phyloP scores from a whole-genome alignment of 2,113 vertebrate species.

The Maccullochella peelii region DNA sequence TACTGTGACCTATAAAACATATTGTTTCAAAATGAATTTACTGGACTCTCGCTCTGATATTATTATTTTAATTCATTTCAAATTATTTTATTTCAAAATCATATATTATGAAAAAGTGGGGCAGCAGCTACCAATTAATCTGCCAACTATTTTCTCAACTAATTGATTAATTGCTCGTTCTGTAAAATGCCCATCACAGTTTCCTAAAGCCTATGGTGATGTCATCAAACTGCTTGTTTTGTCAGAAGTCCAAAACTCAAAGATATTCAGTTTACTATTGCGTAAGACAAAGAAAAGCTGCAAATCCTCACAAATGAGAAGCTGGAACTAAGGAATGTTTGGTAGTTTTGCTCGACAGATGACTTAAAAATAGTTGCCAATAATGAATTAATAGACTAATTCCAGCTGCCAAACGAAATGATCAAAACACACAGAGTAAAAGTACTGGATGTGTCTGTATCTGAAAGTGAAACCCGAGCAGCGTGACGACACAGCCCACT shows the following conservation, averaged over 20 bases:
- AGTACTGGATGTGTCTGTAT: not conserved
- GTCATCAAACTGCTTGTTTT: not conserved
- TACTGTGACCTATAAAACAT: not conserved
- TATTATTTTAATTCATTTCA: too few species aligned
- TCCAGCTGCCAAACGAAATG: not conserved
- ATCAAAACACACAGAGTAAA: not conserved
- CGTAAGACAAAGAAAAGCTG: not conserved
- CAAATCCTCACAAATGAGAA: not conserved
- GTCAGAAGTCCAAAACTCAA: not conserved
- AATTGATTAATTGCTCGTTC: not conserved
- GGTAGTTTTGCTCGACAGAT: not conserved
- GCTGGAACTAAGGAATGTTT: not conserved
- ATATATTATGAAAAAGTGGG: not conserved
- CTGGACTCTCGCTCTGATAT: too few species aligned
- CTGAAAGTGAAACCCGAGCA: constrained; percentile 24
- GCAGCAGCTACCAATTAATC: not conserved
- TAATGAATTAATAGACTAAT: not conserved
- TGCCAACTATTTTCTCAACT: not conserved
- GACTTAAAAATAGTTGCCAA: not conserved
- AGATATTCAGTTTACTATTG: not conserved
- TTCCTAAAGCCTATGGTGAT: too few species aligned
- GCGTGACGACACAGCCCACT: not conserved
- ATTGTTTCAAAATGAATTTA: too few species aligned
- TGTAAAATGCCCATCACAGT: too few species aligned
- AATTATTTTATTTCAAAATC: too few species aligned